phyloP scores from a whole-genome alignment of 1,140 invertebrate species.

The Brachionus angularis region DNA sequence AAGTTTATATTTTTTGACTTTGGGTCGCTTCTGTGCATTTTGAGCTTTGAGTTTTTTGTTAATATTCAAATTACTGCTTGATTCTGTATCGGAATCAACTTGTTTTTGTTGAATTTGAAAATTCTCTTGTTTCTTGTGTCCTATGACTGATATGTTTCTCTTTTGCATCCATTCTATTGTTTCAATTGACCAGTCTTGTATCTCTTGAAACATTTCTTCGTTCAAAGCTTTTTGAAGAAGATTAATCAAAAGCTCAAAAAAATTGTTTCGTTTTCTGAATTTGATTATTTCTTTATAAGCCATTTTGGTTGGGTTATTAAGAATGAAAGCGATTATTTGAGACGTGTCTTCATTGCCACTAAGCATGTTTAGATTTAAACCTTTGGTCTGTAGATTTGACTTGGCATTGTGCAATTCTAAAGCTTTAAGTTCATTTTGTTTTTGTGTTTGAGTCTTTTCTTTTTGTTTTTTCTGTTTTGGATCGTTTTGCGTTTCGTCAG shows the following conservation, averaged over 20 bases:
- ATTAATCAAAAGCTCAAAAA: constrained; percentile 56
- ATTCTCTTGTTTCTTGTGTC: background rate
- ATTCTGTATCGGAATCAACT: background rate
- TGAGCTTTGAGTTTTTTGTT: background rate
- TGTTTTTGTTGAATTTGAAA: background rate
- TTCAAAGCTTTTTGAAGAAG: constrained; percentile 54
- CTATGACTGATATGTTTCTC: constrained; percentile 46
- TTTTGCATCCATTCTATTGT: constrained; percentile 51
- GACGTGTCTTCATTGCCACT: constrained; percentile 27
- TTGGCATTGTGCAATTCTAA: constrained; percentile 55
- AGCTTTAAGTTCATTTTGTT: constrained; percentile 55
- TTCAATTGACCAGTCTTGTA: constrained; percentile 55
- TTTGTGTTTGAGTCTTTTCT: constrained; percentile 45
- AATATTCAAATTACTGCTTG: background rate
- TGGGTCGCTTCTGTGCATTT: too few species aligned
- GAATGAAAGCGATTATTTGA: constrained; percentile 17
- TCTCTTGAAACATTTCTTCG: constrained; percentile 52
- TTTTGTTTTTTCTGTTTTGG: constrained; percentile 39
- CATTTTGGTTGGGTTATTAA: constrained; percentile 17
- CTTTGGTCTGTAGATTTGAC: constrained; percentile 48
- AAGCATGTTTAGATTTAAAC: constrained; percentile 26
- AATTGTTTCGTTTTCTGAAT: constrained; percentile 52
- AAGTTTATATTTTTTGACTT: constrained; percentile 36
- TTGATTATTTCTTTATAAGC: constrained; percentile 46
- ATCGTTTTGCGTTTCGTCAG: constrained; percentile 47